A percentile compares a stretch with the other conserved stretches of the same genome.
phyloP scores from a whole-genome alignment of 2,113 vertebrate species.

The Peromyscus leucopus region DNA sequence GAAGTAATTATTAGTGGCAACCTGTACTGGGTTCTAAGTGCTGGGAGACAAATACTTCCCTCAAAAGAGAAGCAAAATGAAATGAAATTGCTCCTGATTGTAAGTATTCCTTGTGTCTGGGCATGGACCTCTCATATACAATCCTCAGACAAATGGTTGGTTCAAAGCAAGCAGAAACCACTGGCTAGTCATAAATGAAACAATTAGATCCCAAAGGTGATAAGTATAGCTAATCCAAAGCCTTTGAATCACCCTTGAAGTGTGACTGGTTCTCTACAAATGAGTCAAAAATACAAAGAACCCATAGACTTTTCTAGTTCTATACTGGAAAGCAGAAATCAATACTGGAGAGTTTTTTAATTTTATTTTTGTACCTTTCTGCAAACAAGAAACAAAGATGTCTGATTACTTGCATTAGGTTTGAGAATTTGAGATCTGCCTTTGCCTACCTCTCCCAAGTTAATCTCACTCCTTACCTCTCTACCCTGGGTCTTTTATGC shows the following conservation, averaged over 20 bases:
- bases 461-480: neutral
- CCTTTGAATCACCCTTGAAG: neutral
- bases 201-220: neutral
- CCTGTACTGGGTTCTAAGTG: constrained; percentile 60
- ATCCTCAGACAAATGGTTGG: constrained; percentile 20
- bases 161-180: constrained; percentile 48
- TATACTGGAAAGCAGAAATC: constrained; percentile 33
- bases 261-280: constrained; percentile 1
- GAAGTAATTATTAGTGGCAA: constrained; percentile 59
- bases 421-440: constrained; percentile 19
- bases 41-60: constrained; percentile 49
- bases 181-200: neutral
- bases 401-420: constrained; percentile 44
- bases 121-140: neutral
- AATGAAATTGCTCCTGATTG: constrained; percentile 51
- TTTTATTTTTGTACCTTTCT: constrained; percentile 7
- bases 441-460: constrained; percentile 36
- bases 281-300: constrained; percentile 50
- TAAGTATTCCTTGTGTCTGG: constrained; percentile 35
- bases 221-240: neutral
- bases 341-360: constrained; percentile 8
- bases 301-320: constrained; percentile 14
- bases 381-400: constrained; percentile 29
- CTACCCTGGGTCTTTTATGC: neutral
- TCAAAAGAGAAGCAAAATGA: constrained; percentile 57